These are phyloP conservation scores for Agapornis roseicollis DNA, from an alignment of 2,113 vertebrate genomes.

Conservation along the genomic window DNA sequence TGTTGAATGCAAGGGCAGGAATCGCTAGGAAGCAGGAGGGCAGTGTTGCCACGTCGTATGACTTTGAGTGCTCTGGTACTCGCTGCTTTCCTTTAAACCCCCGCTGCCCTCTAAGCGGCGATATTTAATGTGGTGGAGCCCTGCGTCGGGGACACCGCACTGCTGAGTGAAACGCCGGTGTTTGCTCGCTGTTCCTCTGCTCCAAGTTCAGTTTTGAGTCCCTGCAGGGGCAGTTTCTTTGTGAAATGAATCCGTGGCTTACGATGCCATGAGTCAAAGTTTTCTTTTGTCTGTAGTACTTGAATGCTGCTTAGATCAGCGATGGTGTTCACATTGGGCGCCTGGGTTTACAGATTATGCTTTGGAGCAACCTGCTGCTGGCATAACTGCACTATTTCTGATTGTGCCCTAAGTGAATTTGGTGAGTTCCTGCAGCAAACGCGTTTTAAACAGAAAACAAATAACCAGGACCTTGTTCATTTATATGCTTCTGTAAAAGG, in stretches of 20 bases:
- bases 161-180: fast-evolving
- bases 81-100: neutral
- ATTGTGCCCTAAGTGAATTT: neutral
- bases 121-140: neutral
- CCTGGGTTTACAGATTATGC: neutral
- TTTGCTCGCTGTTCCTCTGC: neutral
- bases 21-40: conserved; percentile 45
- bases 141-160: fast-evolving
- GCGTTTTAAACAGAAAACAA: neutral
- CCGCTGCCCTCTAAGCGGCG: fast-evolving
- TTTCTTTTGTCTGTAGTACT: neutral
- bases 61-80: neutral
- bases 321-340: fast-evolving
- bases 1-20: neutral
- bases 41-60: conserved; percentile 10
- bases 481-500: neutral
- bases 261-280: fast-evolving
- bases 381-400: neutral
- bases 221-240: neutral
- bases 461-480: neutral
- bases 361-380: neutral
- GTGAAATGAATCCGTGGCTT: neutral
- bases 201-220: neutral
- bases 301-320: neutral
- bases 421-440: neutral